Evolutionary conservation across 2,113 vertebrate species (phyloP), one percentile per base, ranked within the genome.

Genomic region (Noturus placidus): DNA sequence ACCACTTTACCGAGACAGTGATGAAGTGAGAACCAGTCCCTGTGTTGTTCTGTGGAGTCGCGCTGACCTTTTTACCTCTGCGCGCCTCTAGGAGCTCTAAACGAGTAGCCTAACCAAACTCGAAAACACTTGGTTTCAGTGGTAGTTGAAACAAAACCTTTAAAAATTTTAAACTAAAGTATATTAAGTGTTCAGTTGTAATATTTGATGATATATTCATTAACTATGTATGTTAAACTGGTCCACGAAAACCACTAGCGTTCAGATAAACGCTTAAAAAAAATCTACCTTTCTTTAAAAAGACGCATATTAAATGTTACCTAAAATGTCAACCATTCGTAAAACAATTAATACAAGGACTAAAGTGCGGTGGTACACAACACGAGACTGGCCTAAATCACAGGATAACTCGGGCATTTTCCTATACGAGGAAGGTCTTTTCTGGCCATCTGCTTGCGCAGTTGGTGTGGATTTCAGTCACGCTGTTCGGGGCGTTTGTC

Each of bases 51-150:
- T 76, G 78, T 85, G 88, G 81, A 91, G 72, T 87, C 0, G 69
- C 50, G n/a, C 88, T 94, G 96, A 95, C 95, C 96, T 96, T 95
- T 95, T 96, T 95, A 97, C 96, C 96, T 96, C 93, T 74, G 88
- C 92, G 94, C 88, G 91, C 94, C 94, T 95, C 92, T 91, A 93
- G 94, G 94, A 93, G 96, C 94, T 95, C 95, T 93, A 97, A 97
- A 96, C 95, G 96, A 93, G 94, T 93, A 94, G 93, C 95, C 92
- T 93, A 94, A 93, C 95, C 92, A 92, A 87, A 90, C 82, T 88
- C 76, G 69, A 89, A 88, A 69, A 46, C 25, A 83, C 52, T 27
- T 25, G 33, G 6, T 52, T 63, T 57, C 20, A 77, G 61, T 52
- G 74, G 35, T 77, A 77, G 25, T 25, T 50, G 42, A 13, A 14